A percentile compares a stretch with the other conserved stretches of the same genome.
Conservation (phyloP, 1,140 invertebrate species). For the Babylonia areolata region DNA sequence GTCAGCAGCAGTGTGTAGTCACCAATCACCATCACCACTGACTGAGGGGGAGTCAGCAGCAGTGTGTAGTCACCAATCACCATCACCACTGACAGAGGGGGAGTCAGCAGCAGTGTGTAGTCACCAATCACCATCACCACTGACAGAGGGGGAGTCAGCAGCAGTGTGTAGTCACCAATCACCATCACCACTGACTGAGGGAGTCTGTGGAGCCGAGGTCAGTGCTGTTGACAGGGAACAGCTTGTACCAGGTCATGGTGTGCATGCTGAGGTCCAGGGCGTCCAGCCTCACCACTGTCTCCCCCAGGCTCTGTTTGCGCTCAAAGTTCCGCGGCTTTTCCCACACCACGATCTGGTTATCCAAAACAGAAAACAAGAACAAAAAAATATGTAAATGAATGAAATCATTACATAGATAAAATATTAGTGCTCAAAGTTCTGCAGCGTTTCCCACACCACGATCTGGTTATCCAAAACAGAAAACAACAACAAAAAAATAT, state of each 20-base stretch:
- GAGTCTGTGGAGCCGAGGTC: constrained; percentile 21
- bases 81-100: constrained; percentile 50
- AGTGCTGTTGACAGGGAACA: constrained; percentile 80
- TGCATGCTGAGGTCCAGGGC: constrained; percentile 85
- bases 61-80: constrained; percentile 68
- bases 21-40: constrained; percentile 48
- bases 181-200: constrained; percentile 56
- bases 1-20: constrained; percentile 60
- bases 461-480: constrained; percentile 26
- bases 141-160: constrained; percentile 61
- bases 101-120: too few species aligned
- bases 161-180: too few species aligned
- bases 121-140: constrained; percentile 51
- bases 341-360: constrained; percentile 85
- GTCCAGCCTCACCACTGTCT: constrained; percentile 89
- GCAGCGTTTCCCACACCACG: constrained; percentile 92
- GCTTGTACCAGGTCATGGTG: constrained; percentile 89
- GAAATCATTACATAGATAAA: too few species aligned
- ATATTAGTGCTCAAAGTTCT: constrained; percentile 86
- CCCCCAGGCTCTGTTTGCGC: constrained; percentile 91
- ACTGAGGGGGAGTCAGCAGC: too few species aligned
- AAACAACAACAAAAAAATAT: too few species aligned
- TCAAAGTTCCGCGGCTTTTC: constrained; percentile 87
- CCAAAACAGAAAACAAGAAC: too few species aligned
- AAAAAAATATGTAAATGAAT: too few species aligned